phyloP scores from a whole-genome alignment of 2,888 invertebrate genomes.

The Papilio protenor region DNA sequence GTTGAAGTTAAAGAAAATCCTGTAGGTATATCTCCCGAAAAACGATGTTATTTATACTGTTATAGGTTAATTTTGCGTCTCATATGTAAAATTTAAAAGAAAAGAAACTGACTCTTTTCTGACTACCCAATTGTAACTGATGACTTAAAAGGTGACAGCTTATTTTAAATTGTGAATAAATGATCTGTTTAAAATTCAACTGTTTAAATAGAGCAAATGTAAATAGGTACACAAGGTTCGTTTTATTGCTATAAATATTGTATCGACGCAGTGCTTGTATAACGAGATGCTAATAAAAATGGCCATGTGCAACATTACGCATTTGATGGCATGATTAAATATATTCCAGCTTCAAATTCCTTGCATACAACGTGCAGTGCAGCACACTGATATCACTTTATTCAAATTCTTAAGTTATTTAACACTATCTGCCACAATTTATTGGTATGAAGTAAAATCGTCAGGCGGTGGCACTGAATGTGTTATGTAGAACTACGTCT shows the following conservation, averaged over 20 bases:
- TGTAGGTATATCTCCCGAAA: no score
- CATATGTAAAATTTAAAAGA: no score
- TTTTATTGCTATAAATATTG: conserved; percentile 6
- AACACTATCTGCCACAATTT: neutral
- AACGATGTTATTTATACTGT: no score
- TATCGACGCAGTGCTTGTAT: conserved; percentile 9
- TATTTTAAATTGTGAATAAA: neutral
- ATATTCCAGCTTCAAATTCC: conserved; percentile 16
- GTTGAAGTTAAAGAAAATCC: no score
- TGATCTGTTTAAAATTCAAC: neutral
- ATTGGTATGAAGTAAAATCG: neutral
- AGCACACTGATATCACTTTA: conserved; percentile 1
- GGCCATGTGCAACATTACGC: conserved; percentile 22
- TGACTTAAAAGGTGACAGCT: neutral
- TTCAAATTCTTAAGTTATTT: neutral
- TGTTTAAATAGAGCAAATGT: conserved; percentile 10
- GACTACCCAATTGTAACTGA: no score
- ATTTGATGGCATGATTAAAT: conserved; percentile 24
- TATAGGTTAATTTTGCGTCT: no score
- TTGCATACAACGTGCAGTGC: conserved; percentile 2
- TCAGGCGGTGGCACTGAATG: no score
- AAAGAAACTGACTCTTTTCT: no score
- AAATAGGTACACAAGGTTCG: neutral
- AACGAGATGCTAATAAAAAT: conserved; percentile 20
- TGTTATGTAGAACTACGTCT: no score